A percentile compares a stretch with the other conserved stretches of the same genome.
Conservation (phyloP, 2,113 vertebrate genomes). For the Orientallactaga bullata region DNA sequence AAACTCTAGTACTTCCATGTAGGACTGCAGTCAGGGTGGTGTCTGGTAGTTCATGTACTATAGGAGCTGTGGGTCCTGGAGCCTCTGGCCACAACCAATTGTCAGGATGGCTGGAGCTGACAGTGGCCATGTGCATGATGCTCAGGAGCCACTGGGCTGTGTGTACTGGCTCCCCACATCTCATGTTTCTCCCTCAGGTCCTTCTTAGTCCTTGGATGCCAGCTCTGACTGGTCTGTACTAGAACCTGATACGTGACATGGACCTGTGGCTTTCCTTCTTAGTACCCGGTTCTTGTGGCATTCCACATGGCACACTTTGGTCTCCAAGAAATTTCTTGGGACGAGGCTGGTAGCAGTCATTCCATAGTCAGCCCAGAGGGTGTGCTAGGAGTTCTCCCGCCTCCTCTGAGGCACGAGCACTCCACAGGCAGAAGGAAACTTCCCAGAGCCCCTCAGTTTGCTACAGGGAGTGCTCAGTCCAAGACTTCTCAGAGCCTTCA, state of each 20-base stretch:
- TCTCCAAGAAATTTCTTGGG: neutral
- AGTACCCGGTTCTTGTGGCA: rapidly evolving
- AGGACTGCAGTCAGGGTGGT: neutral
- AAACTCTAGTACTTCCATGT: too few relatives aligned
- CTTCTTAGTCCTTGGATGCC: rapidly evolving
- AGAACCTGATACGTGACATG: rapidly evolving
- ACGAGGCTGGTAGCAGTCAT: rapidly evolving
- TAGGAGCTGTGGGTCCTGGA: neutral
- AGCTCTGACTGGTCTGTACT: rapidly evolving
- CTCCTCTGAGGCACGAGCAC: rapidly evolving
- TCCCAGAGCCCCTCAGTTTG: rapidly evolving
- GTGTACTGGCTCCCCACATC: neutral
- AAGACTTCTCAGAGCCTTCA: neutral
- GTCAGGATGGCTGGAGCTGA: neutral
- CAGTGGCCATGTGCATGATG: rapidly evolving
- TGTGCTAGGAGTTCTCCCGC: rapidly evolving
- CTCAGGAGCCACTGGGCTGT: too few relatives aligned
- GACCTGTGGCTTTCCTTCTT: too few relatives aligned
- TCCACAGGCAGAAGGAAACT: rapidly evolving
- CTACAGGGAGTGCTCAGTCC: rapidly evolving
- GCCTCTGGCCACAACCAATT: neutral
- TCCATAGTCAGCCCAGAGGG: neutral
- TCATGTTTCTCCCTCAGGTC: neutral
- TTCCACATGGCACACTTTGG: rapidly evolving
- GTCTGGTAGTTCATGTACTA: too few relatives aligned